These are phyloP conservation scores for Hemithea aestivaria DNA, from an alignment of 2,888 invertebrate genomes.

Conservation along the genomic window DNA sequence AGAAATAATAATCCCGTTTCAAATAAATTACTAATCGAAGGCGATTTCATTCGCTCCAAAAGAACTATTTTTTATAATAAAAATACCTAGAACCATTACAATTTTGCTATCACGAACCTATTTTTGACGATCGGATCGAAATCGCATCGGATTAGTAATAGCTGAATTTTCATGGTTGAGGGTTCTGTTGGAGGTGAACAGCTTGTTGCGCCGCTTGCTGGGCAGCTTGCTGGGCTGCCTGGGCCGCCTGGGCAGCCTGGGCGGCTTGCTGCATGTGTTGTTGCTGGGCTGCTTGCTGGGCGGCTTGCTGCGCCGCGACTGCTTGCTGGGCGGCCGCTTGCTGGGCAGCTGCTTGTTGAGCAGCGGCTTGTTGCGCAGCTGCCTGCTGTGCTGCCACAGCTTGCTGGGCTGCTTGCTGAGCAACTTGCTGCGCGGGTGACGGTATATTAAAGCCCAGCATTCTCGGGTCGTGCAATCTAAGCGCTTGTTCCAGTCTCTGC, in stretches of 20 bases:
- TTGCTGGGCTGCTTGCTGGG: conserved; percentile 45
- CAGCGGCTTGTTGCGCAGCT: conserved; percentile 34
- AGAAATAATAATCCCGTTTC: conserved; percentile 31
- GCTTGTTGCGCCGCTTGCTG: conserved; percentile 75
- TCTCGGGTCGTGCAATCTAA: conserved; percentile 89
- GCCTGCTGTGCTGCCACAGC: conserved; percentile 56
- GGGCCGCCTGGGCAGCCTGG: conserved; percentile 44
- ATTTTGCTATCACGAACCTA: conserved; percentile 42
- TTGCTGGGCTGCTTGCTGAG: conserved; percentile 57
- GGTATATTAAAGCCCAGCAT: conserved; percentile 87
- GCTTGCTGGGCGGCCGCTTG: conserved; percentile 42
- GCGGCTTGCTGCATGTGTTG: conserved; percentile 51
- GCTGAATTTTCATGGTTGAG: conserved; percentile 88
- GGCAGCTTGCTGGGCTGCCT: conserved; percentile 66
- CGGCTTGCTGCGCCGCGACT: conserved; percentile 46
- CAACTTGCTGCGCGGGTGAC: conserved; percentile 65
- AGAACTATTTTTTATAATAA: conserved; percentile 35
- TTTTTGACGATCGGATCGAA: conserved; percentile 45
- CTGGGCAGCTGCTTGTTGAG: conserved; percentile 41
- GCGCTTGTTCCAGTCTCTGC: conserved; percentile 89
- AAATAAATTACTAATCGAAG: conserved; percentile 67
- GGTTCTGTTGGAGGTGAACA: conserved; percentile 75
- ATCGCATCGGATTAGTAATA: conserved; percentile 85
- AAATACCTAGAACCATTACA: conserved; percentile 23
- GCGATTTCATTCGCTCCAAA: conserved; percentile 60